These are phyloP conservation scores for Mantis religiosa DNA, from an alignment of 2,888 invertebrate species.

Conservation along the genomic window DNA sequence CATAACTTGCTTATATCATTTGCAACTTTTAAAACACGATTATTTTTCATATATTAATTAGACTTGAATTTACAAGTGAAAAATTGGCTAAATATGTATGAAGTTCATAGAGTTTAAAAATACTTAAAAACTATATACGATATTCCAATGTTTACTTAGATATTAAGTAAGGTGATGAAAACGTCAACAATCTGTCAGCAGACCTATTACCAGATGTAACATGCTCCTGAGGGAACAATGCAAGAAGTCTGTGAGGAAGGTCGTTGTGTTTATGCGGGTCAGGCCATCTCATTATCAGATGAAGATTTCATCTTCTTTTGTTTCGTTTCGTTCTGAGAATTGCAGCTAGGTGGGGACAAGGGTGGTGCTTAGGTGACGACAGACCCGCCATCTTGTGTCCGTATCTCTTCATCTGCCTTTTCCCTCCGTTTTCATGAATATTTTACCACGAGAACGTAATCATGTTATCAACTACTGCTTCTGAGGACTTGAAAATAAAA, in stretches of 20 bases:
- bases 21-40: no score
- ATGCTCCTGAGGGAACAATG: background rate
- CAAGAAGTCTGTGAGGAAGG: background rate
- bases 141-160: no score
- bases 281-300: conserved; percentile 9
- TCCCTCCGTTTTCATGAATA: background rate
- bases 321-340: background rate
- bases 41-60: no score
- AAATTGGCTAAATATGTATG: no score
- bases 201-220: background rate
- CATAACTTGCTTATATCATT: no score
- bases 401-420: background rate
- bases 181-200: no score
- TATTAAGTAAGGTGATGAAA: no score
- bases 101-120: no score
- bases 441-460: background rate
- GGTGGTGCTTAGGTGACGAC: background rate
- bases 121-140: no score
- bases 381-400: background rate
- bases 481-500: no score
- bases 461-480: no score
- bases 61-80: no score
- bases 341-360: background rate
- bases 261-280: background rate
- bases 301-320: conserved; percentile 15